phyloP scores from a whole-genome alignment of 2,888 invertebrate genomes.

The Drosophila algonquin region DNA sequence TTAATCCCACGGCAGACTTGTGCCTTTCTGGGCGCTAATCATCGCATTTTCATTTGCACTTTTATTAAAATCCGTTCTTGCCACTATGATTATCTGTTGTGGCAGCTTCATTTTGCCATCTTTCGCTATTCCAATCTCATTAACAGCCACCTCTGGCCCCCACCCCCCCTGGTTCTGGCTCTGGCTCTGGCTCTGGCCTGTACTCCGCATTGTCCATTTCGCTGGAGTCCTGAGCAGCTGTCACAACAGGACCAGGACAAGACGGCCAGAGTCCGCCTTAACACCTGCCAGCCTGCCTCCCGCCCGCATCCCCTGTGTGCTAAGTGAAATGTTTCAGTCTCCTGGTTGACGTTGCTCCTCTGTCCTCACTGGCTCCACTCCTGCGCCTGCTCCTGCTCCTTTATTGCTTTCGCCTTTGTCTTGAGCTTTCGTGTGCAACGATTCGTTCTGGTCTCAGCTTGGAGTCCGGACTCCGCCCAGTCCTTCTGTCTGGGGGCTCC shows the following conservation, averaged over 20 bases:
- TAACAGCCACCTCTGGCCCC: constrained; percentile 22
- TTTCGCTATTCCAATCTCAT: constrained; percentile 39
- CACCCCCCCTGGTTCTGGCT: no score
- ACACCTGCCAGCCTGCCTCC: constrained; percentile 63
- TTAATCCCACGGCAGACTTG: not conserved
- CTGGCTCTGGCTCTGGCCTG: no score
- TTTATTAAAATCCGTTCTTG: constrained; percentile 23
- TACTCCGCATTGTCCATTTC: constrained; percentile 64
- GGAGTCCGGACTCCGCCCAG: constrained; percentile 10
- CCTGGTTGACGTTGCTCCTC: constrained; percentile 72
- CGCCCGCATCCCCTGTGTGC: constrained; percentile 35
- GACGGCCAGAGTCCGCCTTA: constrained; percentile 37
- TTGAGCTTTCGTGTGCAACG: constrained; percentile 54
- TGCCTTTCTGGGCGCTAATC: not conserved
- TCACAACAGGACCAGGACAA: constrained; percentile 36
- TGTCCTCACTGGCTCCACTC: constrained; percentile 36
- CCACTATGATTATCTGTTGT: constrained; percentile 42
- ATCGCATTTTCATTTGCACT: not conserved
- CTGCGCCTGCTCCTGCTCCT: constrained; percentile 9
- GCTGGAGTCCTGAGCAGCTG: constrained; percentile 50
- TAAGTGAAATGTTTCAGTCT: constrained; percentile 77
- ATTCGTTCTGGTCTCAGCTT: constrained; percentile 39
- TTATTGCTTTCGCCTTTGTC: constrained; percentile 37
- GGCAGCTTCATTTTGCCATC: constrained; percentile 37
- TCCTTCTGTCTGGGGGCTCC: constrained; percentile 25